Base-by-base conservation (phyloP, 2,888 invertebrate genomes). In the Anthophora plumipes region DNA sequence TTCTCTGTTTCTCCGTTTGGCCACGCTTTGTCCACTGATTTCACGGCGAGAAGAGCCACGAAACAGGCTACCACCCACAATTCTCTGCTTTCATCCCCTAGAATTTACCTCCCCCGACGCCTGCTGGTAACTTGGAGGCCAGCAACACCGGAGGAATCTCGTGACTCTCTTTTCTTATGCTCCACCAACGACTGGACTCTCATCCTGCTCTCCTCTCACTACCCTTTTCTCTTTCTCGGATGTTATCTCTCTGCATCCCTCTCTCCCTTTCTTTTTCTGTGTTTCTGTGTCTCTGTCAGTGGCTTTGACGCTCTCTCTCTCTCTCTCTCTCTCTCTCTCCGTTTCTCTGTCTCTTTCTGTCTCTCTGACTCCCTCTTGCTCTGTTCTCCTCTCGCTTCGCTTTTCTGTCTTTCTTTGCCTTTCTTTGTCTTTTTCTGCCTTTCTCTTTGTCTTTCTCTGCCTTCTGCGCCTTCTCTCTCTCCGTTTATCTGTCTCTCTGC, bases 81-180 rank as follows among this genome's bases (percentile, higher is more conserved):
- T 75, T 66, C 67, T 66, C 76, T 68, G 70, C 37, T 61, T 71
- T 77, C 76, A 79, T 37, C 55, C 60, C 43, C 57, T 48, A 6
- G 0, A 77, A 43, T 25, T 43, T 61, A 57, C 64, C 46, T 81
- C 72, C 66, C 80, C 43, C 82, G 22, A 54, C 50, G 20, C 46
- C 59, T 57, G 46, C 41, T 54, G 69, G 72, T 61, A 55, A 67
- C 60, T 43, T 22, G 63, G 48, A 68, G 70, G 54, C 31, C 31
- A 31, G 59, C 77, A 66, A 67, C 69, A 61, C 74, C 79, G 71
- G 85, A 88, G 71, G 85, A 88, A 88, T 89, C 88, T 89, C 91
- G 89, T 90, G 90, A 91, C 90, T 91, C 90, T 91, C 86, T 89
- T 90, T 92, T 91, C 88, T 91, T 92, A 91, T 91, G 85, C 89